Percentiles rank a stretch among this genome's conserved stretches.
Conservation (phyloP, 1,140 invertebrate species). For the Bombus picipes region DNA sequence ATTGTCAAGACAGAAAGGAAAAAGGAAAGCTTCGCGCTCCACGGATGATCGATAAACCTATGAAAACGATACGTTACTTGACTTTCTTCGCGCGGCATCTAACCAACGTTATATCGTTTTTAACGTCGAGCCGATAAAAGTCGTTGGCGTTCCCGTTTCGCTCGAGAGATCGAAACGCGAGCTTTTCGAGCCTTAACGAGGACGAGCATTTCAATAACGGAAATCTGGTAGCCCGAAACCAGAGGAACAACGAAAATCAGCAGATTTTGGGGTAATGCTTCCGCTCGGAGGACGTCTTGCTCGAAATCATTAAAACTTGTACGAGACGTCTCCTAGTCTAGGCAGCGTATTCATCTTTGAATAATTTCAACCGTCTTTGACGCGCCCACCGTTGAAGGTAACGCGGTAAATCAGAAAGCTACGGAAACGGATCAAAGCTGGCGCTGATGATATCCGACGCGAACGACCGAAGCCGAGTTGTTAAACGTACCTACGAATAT, state of each 20-base stretch:
- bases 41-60: not conserved
- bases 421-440: constrained; percentile 15
- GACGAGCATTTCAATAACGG: not conserved
- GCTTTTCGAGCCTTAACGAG: not conserved
- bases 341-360: not conserved
- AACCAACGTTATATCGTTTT: not conserved
- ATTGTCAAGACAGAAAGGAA: too few relatives aligned
- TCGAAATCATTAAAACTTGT: constrained; percentile 19
- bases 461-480: too few relatives aligned
- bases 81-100: not conserved
- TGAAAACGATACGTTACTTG: not conserved
- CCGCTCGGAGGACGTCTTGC: not conserved
- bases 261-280: not conserved
- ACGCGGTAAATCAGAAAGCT: constrained; percentile 25
- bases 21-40: not conserved
- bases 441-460: not conserved
- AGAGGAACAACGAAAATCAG: not conserved
- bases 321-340: not conserved
- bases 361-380: constrained; percentile 24
- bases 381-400: not conserved
- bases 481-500: constrained; percentile 6
- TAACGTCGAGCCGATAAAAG: not conserved
- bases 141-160: not conserved
- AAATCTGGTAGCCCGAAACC: not conserved
- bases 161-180: not conserved